Conservation (phyloP, 1,140 invertebrate species). For the Cyclina sinensis region DNA sequence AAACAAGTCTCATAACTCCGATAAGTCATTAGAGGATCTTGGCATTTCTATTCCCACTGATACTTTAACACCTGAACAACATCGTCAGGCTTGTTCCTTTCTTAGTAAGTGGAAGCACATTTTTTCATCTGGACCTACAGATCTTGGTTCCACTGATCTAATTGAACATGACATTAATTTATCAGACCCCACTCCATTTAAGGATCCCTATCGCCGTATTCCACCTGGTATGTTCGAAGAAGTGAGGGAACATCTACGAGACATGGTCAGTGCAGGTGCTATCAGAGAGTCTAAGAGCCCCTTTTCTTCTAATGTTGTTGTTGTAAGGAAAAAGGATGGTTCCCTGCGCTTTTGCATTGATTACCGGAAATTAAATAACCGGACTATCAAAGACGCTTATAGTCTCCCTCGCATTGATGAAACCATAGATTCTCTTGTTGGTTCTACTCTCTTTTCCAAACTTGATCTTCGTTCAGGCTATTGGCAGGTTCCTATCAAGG, state of each 20-base stretch:
- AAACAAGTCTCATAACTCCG: not conserved
- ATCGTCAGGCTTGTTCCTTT: not conserved
- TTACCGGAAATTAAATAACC: not conserved
- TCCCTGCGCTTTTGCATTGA: not conserved
- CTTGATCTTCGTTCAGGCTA: no score
- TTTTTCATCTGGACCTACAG: not conserved
- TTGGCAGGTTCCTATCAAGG: no score
- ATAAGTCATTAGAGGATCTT: conserved; percentile 18
- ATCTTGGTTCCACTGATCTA: no score
- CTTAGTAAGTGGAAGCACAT: not conserved
- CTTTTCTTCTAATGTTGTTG: not conserved
- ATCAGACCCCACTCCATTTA: no score
- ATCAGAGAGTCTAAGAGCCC: no score
- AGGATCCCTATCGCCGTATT: no score
- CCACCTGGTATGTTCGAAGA: no score
- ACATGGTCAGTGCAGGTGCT: no score
- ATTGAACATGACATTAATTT: no score
- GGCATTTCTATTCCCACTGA: conserved; percentile 7
- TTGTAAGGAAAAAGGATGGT: not conserved
- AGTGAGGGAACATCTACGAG: no score
- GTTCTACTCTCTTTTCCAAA: no score
- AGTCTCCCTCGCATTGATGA: not conserved
- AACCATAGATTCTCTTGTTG: no score
- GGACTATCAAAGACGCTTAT: not conserved
- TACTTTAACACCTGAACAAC: not conserved